These are phyloP conservation scores for Cyprichromis sp. DNA, from an alignment of 2,113 vertebrate genomes.

Conservation along the genomic window DNA sequence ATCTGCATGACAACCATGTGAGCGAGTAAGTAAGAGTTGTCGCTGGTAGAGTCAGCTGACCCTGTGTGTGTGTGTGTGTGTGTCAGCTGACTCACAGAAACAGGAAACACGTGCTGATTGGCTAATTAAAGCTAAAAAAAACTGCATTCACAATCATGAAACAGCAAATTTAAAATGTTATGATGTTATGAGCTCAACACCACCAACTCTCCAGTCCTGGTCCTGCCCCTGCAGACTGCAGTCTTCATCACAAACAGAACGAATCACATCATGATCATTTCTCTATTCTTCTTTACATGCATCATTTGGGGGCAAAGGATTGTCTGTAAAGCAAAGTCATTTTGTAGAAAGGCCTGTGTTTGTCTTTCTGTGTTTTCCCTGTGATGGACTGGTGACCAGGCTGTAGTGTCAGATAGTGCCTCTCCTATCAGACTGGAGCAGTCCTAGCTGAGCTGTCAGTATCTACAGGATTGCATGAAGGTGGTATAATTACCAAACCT, in stretches of 20 bases:
- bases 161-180: neutral
- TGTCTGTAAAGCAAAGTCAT: neutral
- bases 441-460: neutral
- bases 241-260: neutral
- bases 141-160: neutral
- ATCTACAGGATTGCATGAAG: neutral
- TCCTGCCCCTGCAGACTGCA: neutral
- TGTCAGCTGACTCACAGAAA: neutral
- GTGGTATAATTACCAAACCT: neutral
- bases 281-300: neutral
- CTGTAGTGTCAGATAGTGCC: fast-evolving
- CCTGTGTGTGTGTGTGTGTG: neutral
- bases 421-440: fast-evolving
- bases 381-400: neutral
- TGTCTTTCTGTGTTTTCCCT: neutral
- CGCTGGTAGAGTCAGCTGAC: neutral
- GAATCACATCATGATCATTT: neutral
- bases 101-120: neutral
- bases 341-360: fast-evolving
- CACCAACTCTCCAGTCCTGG: neutral
- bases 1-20: neutral
- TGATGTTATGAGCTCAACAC: neutral
- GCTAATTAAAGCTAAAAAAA: neutral
- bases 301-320: neutral
- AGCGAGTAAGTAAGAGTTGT: neutral